A percentile compares a stretch with the other conserved stretches of the same genome.
These are phyloP conservation scores for Carabus problematicus DNA, from an alignment of 2,888 invertebrate genomes.

Conservation along the genomic window DNA sequence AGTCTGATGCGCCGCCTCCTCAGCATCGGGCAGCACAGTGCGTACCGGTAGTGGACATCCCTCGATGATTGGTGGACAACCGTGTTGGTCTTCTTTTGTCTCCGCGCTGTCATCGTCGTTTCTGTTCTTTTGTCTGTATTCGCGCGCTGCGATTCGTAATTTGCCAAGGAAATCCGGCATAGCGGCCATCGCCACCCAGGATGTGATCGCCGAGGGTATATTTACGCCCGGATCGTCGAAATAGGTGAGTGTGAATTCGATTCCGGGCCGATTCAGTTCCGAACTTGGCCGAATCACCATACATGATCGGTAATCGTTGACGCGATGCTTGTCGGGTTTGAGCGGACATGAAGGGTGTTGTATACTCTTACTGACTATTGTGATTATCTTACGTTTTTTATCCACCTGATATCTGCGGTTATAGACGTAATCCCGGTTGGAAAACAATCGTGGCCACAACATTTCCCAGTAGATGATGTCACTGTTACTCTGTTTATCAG, in stretches of 20 bases:
- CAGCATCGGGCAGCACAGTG: constrained; percentile 2
- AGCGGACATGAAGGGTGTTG: constrained; percentile 74
- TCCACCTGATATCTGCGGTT: constrained; percentile 72
- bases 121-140: constrained; percentile 65
- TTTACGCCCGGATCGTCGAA: constrained; percentile 86
- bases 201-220: constrained; percentile 73
- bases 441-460: constrained; percentile 84
- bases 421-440: constrained; percentile 88
- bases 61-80: constrained; percentile 28
- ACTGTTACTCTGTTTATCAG: constrained; percentile 68
- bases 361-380: constrained; percentile 74
- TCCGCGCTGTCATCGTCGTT: constrained; percentile 15
- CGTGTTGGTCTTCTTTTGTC: neutral
- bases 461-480: constrained; percentile 89
- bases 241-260: constrained; percentile 86
- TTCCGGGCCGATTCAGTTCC: constrained; percentile 68
- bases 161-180: constrained; percentile 78
- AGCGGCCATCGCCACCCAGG: constrained; percentile 79
- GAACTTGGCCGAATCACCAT: constrained; percentile 81
- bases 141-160: constrained; percentile 72
- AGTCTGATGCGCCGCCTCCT: constrained; percentile 30
- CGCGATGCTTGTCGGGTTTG: constrained; percentile 72
- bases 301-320: constrained; percentile 83
- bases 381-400: constrained; percentile 64
- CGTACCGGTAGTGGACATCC: neutral